phyloP scores from a whole-genome alignment of 2,113 vertebrate species.

The Scortum barcoo region DNA sequence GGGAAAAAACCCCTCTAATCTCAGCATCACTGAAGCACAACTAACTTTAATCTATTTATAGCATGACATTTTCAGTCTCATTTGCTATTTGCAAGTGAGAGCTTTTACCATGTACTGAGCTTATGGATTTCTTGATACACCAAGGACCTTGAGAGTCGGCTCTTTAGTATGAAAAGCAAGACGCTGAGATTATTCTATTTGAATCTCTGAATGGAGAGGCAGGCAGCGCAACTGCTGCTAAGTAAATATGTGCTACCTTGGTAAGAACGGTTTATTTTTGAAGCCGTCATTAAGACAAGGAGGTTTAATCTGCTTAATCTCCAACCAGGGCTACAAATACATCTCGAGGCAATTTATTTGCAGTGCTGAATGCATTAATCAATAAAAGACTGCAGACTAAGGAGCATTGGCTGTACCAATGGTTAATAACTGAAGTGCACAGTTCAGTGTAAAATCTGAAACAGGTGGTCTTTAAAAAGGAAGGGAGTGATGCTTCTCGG shows the following conservation, averaged over 20 bases:
- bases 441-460: not conserved
- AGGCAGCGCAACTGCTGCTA: not conserved
- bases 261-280: not conserved
- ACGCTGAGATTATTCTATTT: conserved; percentile 3
- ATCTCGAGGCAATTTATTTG: not conserved
- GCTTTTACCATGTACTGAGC: conserved; percentile 24
- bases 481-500: not conserved
- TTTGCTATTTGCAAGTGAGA: conserved; percentile 46
- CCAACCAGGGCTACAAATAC: not conserved
- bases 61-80: conserved; percentile 58
- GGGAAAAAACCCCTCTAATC: conserved; percentile 10
- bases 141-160: not conserved
- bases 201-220: not conserved
- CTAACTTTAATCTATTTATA: conserved; percentile 55
- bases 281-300: conserved; percentile 1
- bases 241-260: conserved; percentile 11
- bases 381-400: not conserved
- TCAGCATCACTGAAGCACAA: conserved; percentile 37
- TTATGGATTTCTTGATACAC: conserved; percentile 40
- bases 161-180: conserved; percentile 2
- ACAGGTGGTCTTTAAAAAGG: not conserved
- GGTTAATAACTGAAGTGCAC: not conserved
- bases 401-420: not conserved
- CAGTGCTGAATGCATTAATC: not conserved
- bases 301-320: conserved; percentile 17